Evolutionary conservation across 2,797 vertebrate genomes (phyloP).

Genomic region (Erithacus rubecula): DNA sequence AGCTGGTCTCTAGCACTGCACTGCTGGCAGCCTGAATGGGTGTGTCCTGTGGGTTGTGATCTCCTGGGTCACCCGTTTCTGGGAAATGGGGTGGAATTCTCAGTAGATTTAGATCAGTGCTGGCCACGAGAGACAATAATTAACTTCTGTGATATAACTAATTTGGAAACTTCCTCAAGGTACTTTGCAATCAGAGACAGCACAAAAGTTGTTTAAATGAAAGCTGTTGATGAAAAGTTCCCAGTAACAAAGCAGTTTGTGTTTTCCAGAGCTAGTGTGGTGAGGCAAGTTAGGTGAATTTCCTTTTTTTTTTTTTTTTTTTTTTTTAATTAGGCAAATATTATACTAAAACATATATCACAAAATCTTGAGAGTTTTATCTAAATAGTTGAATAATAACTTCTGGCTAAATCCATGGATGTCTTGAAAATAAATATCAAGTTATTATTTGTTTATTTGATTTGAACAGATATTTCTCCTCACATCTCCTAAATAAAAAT

Average conservation of each 20-base stretch:
- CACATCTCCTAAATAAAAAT: not conserved
- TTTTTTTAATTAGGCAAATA: no score
- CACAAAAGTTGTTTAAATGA: not conserved
- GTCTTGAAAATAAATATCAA: not conserved
- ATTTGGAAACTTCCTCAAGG: not conserved
- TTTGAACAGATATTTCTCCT: not conserved
- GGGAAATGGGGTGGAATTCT: not conserved
- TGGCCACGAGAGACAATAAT: not conserved
- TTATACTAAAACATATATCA: not conserved
- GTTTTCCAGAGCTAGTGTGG: not conserved
- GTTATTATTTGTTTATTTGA: not conserved
- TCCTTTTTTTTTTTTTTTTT: no score
- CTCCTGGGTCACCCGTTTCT: not conserved
- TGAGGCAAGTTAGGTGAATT: not conserved
- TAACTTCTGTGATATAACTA: not conserved
- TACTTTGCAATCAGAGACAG: not conserved
- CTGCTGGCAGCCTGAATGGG: rapidly evolving
- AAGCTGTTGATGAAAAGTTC: not conserved
- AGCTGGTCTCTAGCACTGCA: rapidly evolving
- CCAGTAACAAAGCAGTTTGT: not conserved
- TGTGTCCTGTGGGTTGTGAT: rapidly evolving
- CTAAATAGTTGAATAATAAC: not conserved
- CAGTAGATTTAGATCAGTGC: not conserved
- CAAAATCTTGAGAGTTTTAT: not conserved
- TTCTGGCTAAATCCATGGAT: not conserved